Conservation (phyloP, 2,888 invertebrate species). For the Polyommatus icarus region DNA sequence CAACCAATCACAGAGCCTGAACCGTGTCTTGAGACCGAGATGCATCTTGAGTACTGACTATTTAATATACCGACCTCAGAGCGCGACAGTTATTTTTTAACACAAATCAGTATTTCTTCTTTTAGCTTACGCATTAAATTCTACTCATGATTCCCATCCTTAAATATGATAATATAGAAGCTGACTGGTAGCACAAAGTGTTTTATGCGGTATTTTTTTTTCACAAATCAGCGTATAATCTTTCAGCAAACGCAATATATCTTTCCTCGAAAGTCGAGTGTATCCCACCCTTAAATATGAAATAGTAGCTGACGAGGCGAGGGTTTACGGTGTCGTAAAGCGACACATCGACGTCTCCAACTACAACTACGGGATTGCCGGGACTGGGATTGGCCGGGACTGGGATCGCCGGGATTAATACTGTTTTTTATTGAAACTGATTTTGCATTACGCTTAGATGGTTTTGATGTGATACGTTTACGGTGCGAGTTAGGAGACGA, state of each 20-base stretch:
- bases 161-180: constrained; percentile 5
- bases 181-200: neutral
- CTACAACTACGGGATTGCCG: neutral
- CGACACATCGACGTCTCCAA: constrained; percentile 10
- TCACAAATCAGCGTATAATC: no score
- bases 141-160: neutral
- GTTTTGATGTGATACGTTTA: neutral
- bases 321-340: constrained; percentile 1
- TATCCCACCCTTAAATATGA: neutral
- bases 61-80: no score
- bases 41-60: no score
- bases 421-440: constrained; percentile 21
- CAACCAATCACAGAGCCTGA: no score
- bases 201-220: no score
- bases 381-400: neutral
- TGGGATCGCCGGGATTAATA: neutral
- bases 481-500: neutral
- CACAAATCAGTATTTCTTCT: no score
- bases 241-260: no score
- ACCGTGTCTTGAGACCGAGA: no score
- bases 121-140: no score
- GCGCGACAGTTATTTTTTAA: no score
- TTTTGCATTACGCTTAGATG: constrained; percentile 9
- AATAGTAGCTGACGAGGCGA: constrained; percentile 19
- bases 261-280: neutral